Base-by-base conservation (phyloP, 2,888 invertebrate genomes). In the Anticlea derivata region DNA sequence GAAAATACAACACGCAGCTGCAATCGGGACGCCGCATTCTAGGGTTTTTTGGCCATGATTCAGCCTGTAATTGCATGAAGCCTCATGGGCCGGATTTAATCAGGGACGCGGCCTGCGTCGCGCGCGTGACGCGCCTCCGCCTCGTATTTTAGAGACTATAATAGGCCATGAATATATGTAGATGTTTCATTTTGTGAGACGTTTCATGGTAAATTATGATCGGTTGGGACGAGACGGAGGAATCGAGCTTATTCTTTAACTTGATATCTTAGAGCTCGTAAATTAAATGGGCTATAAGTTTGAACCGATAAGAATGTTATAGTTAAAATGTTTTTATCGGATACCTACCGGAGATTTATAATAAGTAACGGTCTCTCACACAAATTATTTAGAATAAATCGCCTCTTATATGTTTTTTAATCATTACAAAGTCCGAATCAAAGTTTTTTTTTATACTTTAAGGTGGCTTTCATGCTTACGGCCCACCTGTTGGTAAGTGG, bases 1-100 rank as follows among this genome's bases (percentile, higher is more conserved):
- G 86, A 84, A 83, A 80, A 85, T 83, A 84, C 80, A 79, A 84
- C 80, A 79, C 73, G 76, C 78, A 84, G 83, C 76, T 86, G 87
- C 88, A 87, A 83, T 82, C 74, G 77, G 80, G 77, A 75, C 80
- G 84, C 83, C 82, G 85, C 86, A 85, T 83, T 76, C 70, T 73
- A 68, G 70, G 78, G 71, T 80, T 83, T 83, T 85, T 86, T 84
- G 83, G 80, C 72, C 70, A 78, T 84, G 87, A 86, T 68, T 86
- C 85, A 84, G 80, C 63, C 76, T 62, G 78, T 83, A 81, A 85
- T 85, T 79, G 80, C 80, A 77, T 79, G 79, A 73, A 73, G 69
- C 69, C 68, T 80, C 79, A 75, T 75, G 77, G 78, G 73, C 68
- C 63, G 53, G 37, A 51, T 53, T 47, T 50, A 39, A 48, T 47